These are phyloP conservation scores for Lasiurus cinereus DNA, from an alignment of 2,113 vertebrate species.

Conservation along the genomic window DNA sequence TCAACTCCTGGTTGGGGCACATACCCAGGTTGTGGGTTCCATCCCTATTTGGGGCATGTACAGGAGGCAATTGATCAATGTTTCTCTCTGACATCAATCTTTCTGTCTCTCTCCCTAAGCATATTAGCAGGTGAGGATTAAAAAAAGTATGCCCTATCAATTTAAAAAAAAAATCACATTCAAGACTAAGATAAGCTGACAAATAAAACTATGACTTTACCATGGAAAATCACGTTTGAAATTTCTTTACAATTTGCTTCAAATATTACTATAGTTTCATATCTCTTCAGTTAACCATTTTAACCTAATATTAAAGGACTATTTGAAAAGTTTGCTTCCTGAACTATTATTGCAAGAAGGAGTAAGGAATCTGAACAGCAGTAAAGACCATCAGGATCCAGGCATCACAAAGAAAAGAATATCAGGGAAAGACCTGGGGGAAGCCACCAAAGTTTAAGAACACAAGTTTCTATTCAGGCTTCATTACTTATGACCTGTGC, in stretches of 20 bases:
- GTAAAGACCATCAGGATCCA: fast-evolving
- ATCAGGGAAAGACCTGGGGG: fast-evolving
- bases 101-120: neutral
- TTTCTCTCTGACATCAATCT: neutral
- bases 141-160: neutral
- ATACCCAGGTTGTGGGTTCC: neutral
- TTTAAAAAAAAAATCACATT: neutral
- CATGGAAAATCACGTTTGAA: neutral
- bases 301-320: neutral
- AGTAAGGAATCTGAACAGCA: neutral
- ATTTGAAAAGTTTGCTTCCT: neutral
- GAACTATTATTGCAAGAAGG: too few species aligned
- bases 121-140: neutral
- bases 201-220: neutral
- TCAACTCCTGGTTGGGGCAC: neutral
- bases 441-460: neutral
- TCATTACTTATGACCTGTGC: neutral
- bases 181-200: neutral
- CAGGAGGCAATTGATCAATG: neutral
- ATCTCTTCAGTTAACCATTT: neutral
- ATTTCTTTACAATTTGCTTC: neutral
- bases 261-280: neutral
- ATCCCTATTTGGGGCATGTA: neutral
- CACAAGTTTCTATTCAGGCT: neutral
- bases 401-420: fast-evolving